phyloP scores from a whole-genome alignment of 1,140 invertebrate species.

The Hesperophylax magnus region DNA sequence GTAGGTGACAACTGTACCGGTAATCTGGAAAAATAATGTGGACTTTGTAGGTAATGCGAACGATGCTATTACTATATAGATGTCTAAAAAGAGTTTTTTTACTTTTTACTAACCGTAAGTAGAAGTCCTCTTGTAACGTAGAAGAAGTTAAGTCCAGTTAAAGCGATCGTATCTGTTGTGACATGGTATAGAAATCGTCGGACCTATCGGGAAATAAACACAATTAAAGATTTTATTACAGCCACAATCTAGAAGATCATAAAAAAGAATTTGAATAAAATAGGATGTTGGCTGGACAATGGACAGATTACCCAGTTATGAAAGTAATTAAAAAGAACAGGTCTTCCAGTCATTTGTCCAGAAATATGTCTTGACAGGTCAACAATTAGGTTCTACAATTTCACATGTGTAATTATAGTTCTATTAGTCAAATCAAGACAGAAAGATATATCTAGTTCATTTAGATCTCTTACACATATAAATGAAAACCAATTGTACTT shows the following conservation, averaged over 20 bases:
- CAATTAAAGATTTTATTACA: neutral
- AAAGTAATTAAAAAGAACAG: no score
- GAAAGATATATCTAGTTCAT: no score
- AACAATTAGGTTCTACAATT: no score
- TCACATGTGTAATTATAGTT: no score
- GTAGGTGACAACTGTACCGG: slow-evolving; percentile 78
- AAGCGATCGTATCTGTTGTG: slow-evolving; percentile 72
- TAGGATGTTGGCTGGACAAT: no score
- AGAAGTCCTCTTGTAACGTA: slow-evolving; percentile 74
- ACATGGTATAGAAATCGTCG: slow-evolving; percentile 74
- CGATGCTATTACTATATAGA: neutral
- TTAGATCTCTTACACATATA: no score
- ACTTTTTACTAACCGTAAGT: slow-evolving; percentile 70
- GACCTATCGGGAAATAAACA: slow-evolving; percentile 63
- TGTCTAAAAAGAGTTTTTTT: neutral
- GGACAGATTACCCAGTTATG: no score
- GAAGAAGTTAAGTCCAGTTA: slow-evolving; percentile 78
- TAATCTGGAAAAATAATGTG: slow-evolving; percentile 57
- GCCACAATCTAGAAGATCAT: no score
- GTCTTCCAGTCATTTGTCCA: no score
- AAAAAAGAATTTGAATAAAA: neutral
- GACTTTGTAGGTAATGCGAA: no score
- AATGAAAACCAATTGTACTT: neutral
- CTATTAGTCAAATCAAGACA: no score
- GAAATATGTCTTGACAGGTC: no score